Percentiles rank a stretch among this genome's conserved stretches.
Evolutionary conservation across 2,888 invertebrate genomes (phyloP).

Genomic region (Trichacis sp.): DNA sequence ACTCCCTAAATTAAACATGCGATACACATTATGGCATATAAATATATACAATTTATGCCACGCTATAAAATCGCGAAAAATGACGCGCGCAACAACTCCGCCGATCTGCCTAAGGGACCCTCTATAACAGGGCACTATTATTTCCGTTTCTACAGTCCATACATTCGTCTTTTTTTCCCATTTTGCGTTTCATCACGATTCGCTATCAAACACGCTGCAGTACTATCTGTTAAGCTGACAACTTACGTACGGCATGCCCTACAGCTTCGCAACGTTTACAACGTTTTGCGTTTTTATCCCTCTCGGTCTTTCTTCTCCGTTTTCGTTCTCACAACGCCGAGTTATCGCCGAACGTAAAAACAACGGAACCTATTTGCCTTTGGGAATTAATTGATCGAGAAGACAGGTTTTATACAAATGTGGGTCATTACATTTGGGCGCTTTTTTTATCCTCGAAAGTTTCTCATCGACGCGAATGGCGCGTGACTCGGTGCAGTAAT

Average conservation of each 20-base stretch:
- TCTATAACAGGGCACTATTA: slow-evolving; percentile 69
- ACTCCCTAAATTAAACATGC: slow-evolving; percentile 1
- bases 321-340: not conserved
- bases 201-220: slow-evolving; percentile 34
- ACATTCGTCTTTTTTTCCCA: slow-evolving; percentile 46
- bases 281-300: slow-evolving; percentile 10
- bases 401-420: slow-evolving; percentile 27
- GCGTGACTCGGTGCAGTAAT: not conserved
- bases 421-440: slow-evolving; percentile 30
- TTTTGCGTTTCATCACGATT: slow-evolving; percentile 13
- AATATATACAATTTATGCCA: slow-evolving; percentile 30
- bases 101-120: slow-evolving; percentile 64
- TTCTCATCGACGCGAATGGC: not conserved
- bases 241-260: slow-evolving; percentile 34
- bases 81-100: slow-evolving; percentile 37
- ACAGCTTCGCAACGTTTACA: slow-evolving; percentile 17
- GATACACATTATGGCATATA: not conserved
- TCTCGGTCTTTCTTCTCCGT: not conserved
- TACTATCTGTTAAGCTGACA: slow-evolving; percentile 37
- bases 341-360: not conserved
- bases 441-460: slow-evolving; percentile 13
- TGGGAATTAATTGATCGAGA: slow-evolving; percentile 6
- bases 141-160: slow-evolving; percentile 65
- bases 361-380: too few species aligned
- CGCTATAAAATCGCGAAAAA: slow-evolving; percentile 32